phyloP scores from a whole-genome alignment of 2,113 vertebrate genomes.

The Nicator chloris region DNA sequence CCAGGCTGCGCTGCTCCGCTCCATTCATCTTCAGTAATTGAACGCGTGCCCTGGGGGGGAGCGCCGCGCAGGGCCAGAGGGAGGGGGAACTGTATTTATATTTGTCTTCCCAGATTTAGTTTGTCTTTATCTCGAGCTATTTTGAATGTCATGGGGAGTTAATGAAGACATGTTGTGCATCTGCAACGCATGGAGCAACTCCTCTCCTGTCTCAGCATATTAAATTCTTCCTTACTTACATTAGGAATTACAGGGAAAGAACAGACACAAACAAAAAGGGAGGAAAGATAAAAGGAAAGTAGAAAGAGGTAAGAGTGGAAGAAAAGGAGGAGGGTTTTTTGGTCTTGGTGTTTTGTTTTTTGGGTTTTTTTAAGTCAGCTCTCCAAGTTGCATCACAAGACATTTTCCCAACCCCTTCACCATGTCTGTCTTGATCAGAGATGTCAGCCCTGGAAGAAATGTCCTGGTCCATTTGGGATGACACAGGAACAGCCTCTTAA shows the following conservation, averaged over 20 bases:
- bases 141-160: constrained; percentile 74
- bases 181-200: constrained; percentile 51
- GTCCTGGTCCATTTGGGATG: neutral
- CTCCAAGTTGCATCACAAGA: neutral
- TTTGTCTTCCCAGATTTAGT: constrained; percentile 66
- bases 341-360: neutral
- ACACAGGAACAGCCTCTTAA: neutral
- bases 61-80: neutral
- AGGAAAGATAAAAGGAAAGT: neutral
- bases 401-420: neutral
- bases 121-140: constrained; percentile 71
- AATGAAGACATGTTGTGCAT: constrained; percentile 73
- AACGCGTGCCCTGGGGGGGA: constrained; percentile 48
- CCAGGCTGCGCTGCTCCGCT: neutral
- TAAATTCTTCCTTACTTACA: constrained; percentile 55
- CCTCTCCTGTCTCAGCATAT: constrained; percentile 61
- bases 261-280: constrained; percentile 2
- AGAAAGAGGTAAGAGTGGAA: neutral
- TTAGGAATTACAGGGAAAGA: neutral
- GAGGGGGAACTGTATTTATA: neutral
- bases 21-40: constrained; percentile 67
- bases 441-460: neutral
- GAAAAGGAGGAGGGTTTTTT: neutral
- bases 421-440: neutral
- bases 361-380: neutral